These are phyloP conservation scores for Drosophila borborema DNA, from an alignment of 2,888 invertebrate genomes.

Conservation along the genomic window DNA sequence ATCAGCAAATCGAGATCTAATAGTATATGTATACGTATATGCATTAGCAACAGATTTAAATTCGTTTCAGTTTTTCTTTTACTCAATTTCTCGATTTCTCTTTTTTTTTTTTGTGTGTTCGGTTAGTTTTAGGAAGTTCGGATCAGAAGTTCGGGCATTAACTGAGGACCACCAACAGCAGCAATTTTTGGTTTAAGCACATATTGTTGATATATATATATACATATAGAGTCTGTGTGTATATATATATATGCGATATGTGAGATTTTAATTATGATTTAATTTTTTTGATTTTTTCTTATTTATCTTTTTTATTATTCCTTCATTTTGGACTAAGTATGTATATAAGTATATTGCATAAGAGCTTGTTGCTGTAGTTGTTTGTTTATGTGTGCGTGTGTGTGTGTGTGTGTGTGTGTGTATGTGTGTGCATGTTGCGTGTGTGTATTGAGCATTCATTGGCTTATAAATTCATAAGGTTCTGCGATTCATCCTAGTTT, in stretches of 20 bases:
- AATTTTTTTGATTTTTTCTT: neutral
- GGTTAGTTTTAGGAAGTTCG: constrained; percentile 11
- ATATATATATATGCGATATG: constrained; percentile 57
- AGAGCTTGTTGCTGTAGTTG: constrained; percentile 20
- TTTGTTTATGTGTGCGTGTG: constrained; percentile 1
- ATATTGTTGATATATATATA: constrained; percentile 15
- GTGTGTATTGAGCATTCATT: constrained; percentile 35
- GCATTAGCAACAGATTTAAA: constrained; percentile 23
- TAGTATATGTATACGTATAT: constrained; percentile 9
- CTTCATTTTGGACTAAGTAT: constrained; percentile 34
- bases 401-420: constrained; percentile 1
- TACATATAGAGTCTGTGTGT: constrained; percentile 17
- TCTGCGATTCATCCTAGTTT: constrained; percentile 30
- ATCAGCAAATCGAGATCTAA: constrained; percentile 11
- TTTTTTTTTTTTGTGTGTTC: constrained; percentile 13
- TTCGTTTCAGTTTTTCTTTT: constrained; percentile 8
- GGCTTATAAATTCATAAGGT: constrained; percentile 47
- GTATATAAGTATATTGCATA: constrained; percentile 36
- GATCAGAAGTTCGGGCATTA: constrained; percentile 46
- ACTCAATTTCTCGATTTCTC: neutral
- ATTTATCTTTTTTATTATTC: neutral
- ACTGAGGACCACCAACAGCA: constrained; percentile 33
- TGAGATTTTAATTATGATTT: constrained; percentile 40
- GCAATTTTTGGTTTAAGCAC: constrained; percentile 29
- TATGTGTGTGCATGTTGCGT: neutral